A percentile compares a stretch with the other conserved stretches of the same genome.
phyloP scores from a whole-genome alignment of 2,888 invertebrate genomes.

The Eudasyphora cyanicolor region DNA sequence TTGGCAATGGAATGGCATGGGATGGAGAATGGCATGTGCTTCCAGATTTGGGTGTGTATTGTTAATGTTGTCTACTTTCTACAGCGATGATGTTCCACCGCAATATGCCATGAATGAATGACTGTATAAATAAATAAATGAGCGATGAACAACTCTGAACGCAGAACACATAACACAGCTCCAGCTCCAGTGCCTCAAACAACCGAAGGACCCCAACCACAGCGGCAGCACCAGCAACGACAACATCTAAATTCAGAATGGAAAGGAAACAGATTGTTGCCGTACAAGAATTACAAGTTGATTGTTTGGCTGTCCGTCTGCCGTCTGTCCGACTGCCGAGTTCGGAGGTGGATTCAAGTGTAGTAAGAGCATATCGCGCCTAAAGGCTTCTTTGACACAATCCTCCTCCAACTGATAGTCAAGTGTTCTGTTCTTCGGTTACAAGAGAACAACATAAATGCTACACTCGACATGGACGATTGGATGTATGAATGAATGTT shows the following conservation, averaged over 20 bases:
- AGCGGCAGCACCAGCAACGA: conserved; percentile 27
- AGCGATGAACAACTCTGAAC: no score
- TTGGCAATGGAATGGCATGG: conserved; percentile 14
- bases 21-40: conserved; percentile 10
- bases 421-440: not conserved
- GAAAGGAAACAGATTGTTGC: conserved; percentile 43
- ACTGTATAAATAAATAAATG: conserved; percentile 40
- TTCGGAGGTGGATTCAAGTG: not conserved
- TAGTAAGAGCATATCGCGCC: not conserved
- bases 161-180: conserved; percentile 33
- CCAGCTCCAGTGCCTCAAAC: no score
- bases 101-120: conserved; percentile 60
- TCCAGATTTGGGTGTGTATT: conserved; percentile 59
- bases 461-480: not conserved
- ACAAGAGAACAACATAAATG: not conserved
- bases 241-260: conserved; percentile 40
- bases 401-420: conserved; percentile 6
- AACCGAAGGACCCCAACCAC: conserved; percentile 27
- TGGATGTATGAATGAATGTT: not conserved
- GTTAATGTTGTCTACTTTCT: not conserved
- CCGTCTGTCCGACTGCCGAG: not conserved
- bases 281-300: no score
- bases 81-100: conserved; percentile 20
- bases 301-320: conserved; percentile 9
- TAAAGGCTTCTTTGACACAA: not conserved